Evolutionary conservation across 2,888 invertebrate genomes (phyloP).

Genomic region (Hirtodrosophila confusa): DNA sequence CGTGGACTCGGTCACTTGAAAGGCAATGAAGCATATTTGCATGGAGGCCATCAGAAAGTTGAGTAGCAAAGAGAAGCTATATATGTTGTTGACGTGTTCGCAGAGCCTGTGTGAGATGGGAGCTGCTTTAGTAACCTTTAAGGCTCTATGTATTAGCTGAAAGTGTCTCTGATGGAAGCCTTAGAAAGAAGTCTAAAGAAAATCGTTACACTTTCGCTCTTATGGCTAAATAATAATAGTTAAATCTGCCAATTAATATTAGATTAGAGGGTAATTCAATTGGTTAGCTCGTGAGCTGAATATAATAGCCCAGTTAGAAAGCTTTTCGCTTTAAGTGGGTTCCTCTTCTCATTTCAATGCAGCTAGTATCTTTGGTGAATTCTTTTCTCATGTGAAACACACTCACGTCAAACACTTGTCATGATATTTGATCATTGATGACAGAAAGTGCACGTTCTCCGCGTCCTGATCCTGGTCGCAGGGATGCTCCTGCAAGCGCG

Average conservation of each 20-base stretch:
- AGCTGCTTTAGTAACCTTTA: not conserved
- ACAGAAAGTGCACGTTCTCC: conserved; percentile 60
- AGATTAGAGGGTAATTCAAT: too few relatives aligned
- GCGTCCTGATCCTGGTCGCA: conserved; percentile 31
- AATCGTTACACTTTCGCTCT: too few relatives aligned
- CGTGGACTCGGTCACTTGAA: conserved; percentile 78
- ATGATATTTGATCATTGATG: conserved; percentile 61
- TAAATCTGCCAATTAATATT: not conserved
- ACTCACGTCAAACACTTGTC: conserved; percentile 77
- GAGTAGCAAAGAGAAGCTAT: conserved; percentile 75
- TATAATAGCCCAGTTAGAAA: too few relatives aligned
- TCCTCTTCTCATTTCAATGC: not conserved
- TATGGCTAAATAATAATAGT: too few relatives aligned
- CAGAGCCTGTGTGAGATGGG: conserved; percentile 58
- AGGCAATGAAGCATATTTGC: conserved; percentile 82
- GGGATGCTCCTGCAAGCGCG: conserved; percentile 46
- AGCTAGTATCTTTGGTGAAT: not conserved
- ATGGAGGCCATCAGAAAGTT: conserved; percentile 81
- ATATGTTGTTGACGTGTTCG: conserved; percentile 65
- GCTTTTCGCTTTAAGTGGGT: too few relatives aligned
- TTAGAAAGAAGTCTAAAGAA: too few relatives aligned
- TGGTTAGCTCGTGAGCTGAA: too few relatives aligned
- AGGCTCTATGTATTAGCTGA: too few relatives aligned
- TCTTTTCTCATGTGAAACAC: too few relatives aligned
- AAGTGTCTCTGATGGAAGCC: too few relatives aligned